A percentile compares a stretch with the other conserved stretches of the same genome.
phyloP scores from a whole-genome alignment of 2,797 vertebrate genomes.

The Ispidina lecontei region DNA sequence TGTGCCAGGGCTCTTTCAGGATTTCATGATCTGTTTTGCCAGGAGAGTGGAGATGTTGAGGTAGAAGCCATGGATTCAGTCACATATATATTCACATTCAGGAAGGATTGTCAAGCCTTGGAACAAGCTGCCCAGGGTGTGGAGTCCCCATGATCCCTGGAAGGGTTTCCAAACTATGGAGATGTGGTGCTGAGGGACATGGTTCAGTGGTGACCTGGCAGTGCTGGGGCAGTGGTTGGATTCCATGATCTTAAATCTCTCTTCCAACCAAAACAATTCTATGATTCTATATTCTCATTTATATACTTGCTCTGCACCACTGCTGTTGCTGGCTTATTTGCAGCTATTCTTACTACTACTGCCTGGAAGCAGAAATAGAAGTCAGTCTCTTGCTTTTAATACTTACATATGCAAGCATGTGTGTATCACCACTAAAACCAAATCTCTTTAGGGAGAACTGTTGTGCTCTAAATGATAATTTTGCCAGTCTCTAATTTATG shows the following conservation, averaged over 20 bases:
- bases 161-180: not conserved
- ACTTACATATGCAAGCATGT: fast-evolving
- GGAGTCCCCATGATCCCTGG: not conserved
- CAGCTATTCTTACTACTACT: not conserved
- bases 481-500: not conserved
- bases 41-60: not conserved
- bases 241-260: not conserved
- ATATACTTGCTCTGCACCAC: not conserved
- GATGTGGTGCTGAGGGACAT: not conserved
- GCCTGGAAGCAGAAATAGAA: not conserved
- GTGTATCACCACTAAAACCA: not conserved
- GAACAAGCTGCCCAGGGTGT: not conserved
- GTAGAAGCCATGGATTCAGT: not conserved
- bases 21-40: not conserved
- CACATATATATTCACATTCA: not conserved
- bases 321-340: not conserved
- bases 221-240: too few species aligned
- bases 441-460: not conserved
- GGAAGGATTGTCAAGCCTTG: not conserved
- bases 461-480: not conserved
- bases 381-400: not conserved
- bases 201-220: not conserved
- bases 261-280: not conserved
- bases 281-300: not conserved
- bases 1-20: not conserved